Percentiles rank a stretch among this genome's conserved stretches.
phyloP scores from a whole-genome alignment of 2,113 vertebrate genomes.

The Trichomycterus rosablanca region DNA sequence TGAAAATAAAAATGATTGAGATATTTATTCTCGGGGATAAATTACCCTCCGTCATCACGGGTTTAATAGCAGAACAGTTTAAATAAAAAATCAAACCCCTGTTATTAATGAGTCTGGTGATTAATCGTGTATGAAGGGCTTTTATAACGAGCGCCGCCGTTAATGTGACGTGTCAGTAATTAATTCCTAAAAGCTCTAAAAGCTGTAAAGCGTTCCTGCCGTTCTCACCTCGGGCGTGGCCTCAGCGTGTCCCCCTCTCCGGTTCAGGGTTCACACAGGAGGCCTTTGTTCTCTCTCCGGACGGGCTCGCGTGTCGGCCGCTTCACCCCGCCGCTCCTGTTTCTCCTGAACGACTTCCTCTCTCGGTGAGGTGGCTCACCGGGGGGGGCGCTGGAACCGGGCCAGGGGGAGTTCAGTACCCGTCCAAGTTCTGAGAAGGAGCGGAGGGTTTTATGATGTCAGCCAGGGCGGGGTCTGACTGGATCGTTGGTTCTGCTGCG shows the following conservation, averaged over 20 bases:
- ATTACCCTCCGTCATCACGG: not conserved
- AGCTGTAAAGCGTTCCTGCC: slow-evolving; percentile 24
- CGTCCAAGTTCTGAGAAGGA: too few species aligned
- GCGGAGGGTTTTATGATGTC: too few species aligned
- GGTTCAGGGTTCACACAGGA: slow-evolving; percentile 59
- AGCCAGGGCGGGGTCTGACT: too few species aligned
- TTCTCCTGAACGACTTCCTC: slow-evolving; percentile 23
- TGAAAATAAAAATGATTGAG: not conserved
- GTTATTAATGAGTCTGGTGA: not conserved
- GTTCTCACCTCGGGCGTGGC: slow-evolving; percentile 32
- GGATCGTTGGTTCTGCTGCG: too few species aligned
- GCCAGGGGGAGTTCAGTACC: slow-evolving; percentile 10
- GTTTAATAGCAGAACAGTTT: not conserved
- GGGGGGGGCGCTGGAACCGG: slow-evolving; percentile 17
- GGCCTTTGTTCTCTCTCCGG: slow-evolving; percentile 65
- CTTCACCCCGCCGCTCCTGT: slow-evolving; percentile 21
- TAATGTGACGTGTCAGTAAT: slow-evolving; percentile 37
- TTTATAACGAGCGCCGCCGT: slow-evolving; percentile 10
- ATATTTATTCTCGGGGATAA: slow-evolving; percentile 2
- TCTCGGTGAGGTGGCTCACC: slow-evolving; percentile 12
- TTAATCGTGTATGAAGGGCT: slow-evolving; percentile 20
- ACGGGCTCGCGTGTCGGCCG: slow-evolving; percentile 63
- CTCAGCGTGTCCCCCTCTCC: slow-evolving; percentile 66
- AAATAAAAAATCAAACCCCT: too few species aligned
- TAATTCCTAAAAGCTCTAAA: slow-evolving; percentile 28